Percentiles rank a stretch among this genome's conserved stretches.
These are phyloP conservation scores for Aulostomus chinensis DNA, from an alignment of 2,797 vertebrate species.

Conservation along the genomic window DNA sequence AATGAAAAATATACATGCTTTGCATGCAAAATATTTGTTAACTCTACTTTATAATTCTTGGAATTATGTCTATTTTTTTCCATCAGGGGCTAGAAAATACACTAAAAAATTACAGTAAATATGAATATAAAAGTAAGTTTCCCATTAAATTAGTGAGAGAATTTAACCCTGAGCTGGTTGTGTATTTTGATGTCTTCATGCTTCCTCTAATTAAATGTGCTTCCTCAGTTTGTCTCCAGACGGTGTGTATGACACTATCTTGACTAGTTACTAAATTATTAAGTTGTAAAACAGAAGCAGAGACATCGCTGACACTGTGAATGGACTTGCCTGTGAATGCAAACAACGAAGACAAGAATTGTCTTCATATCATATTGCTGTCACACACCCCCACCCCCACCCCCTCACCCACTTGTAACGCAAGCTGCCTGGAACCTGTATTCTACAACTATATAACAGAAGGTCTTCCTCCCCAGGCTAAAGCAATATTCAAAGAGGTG, in stretches of 20 bases:
- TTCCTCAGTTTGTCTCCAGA: slow-evolving; percentile 38
- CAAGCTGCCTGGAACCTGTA: not conserved
- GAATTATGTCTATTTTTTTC: too few relatives aligned
- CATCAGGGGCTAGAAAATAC: too few relatives aligned
- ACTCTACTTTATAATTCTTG: too few relatives aligned
- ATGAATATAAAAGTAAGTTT: too few relatives aligned
- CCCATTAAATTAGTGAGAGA: too few relatives aligned
- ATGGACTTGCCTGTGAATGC: slow-evolving; percentile 17
- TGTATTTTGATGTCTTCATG: slow-evolving; percentile 20
- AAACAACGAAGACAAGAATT: slow-evolving; percentile 11
- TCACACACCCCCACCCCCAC: too few relatives aligned
- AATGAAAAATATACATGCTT: too few relatives aligned
- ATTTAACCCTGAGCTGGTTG: not conserved
- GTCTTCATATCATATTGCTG: slow-evolving; percentile 23
- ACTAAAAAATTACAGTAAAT: too few relatives aligned
- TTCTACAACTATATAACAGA: not conserved
- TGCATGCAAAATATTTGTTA: too few relatives aligned
- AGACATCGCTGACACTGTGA: slow-evolving; percentile 40
- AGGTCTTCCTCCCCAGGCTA: slow-evolving; percentile 66
- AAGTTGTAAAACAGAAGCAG: slow-evolving; percentile 36
- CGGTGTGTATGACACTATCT: slow-evolving; percentile 34
- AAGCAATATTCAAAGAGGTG: slow-evolving; percentile 69
- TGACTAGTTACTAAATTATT: slow-evolving; percentile 73
- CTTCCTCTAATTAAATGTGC: slow-evolving; percentile 38
- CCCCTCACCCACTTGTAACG: too few relatives aligned